These are phyloP conservation scores for Neomonachus schauinslandi DNA, from an alignment of 2,113 vertebrate species.

Conservation along the genomic window DNA sequence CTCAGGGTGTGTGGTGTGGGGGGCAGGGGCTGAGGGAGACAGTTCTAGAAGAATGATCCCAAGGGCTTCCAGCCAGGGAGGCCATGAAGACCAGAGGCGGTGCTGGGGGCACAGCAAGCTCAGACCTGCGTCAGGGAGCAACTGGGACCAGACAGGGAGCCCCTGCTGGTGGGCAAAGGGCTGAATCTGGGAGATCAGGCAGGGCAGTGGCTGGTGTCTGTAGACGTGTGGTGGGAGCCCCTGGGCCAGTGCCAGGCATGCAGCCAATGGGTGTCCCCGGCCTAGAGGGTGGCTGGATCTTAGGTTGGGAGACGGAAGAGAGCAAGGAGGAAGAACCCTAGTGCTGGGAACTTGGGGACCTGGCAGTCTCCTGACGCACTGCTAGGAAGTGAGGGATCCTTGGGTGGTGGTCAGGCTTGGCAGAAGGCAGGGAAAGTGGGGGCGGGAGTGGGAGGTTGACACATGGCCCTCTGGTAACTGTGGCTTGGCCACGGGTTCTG, in stretches of 20 bases:
- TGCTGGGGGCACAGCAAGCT: neutral
- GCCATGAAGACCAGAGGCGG: neutral
- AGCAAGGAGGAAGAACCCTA: neutral
- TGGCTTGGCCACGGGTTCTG: neutral
- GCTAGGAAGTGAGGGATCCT: neutral
- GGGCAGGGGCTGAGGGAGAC: neutral
- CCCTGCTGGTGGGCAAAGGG: neutral
- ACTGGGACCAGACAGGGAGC: neutral
- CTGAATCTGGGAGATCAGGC: neutral
- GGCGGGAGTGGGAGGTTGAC: neutral
- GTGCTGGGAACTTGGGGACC: neutral
- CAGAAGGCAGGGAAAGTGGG: neutral
- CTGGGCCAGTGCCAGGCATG: neutral
- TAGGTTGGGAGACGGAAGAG: neutral
- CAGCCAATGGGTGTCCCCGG: fast-evolving
- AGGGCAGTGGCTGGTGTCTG: neutral
- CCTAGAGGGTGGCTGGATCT: neutral
- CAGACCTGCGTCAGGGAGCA: neutral
- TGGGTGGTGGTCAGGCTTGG: neutral
- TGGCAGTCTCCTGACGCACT: neutral
- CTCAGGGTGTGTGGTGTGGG: neutral
- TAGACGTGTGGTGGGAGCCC: neutral
- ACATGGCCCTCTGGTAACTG: neutral
- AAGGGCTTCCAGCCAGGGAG: neutral
- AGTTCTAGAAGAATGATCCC: neutral